Evolutionary conservation across 2,888 invertebrate species (phyloP).

Genomic region (Mactromeris polynyma): DNA sequence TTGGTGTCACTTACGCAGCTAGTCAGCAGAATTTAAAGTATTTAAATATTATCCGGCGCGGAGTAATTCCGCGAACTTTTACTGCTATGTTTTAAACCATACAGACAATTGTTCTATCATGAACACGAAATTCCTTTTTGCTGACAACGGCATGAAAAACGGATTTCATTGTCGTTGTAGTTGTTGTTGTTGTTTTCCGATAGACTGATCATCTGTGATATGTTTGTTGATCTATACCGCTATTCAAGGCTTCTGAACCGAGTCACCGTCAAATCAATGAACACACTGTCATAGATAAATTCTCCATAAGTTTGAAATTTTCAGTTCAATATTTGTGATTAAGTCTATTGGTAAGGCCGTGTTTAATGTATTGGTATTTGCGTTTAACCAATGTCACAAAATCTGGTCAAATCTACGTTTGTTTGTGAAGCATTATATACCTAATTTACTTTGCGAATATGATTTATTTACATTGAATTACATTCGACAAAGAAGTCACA

Average conservation of each 20-base stretch:
- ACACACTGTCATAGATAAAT: conserved; percentile 28
- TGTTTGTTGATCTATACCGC: background rate
- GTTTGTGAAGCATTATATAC: background rate
- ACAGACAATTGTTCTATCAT: background rate
- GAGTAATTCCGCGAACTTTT: background rate
- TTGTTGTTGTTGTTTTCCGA: background rate
- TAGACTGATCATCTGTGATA: background rate
- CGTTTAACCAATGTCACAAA: background rate
- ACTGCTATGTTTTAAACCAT: background rate
- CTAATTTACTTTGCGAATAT: background rate
- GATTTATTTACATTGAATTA: background rate
- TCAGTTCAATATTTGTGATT: conserved; percentile 29
- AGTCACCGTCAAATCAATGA: background rate
- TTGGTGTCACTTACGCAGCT: background rate
- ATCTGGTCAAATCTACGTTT: background rate
- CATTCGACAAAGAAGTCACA: background rate
- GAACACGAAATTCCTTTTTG: conserved; percentile 3
- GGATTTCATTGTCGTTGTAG: background rate
- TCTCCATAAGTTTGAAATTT: conserved; percentile 21
- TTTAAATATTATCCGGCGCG: background rate
- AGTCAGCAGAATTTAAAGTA: background rate
- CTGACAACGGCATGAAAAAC: background rate
- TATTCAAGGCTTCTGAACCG: background rate
- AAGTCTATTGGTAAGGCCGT: background rate
- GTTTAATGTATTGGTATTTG: background rate